Percentiles rank a stretch among this genome's conserved stretches.
Evolutionary conservation across 2,113 vertebrate genomes (phyloP).

Genomic region (Stegastes partitus): DNA sequence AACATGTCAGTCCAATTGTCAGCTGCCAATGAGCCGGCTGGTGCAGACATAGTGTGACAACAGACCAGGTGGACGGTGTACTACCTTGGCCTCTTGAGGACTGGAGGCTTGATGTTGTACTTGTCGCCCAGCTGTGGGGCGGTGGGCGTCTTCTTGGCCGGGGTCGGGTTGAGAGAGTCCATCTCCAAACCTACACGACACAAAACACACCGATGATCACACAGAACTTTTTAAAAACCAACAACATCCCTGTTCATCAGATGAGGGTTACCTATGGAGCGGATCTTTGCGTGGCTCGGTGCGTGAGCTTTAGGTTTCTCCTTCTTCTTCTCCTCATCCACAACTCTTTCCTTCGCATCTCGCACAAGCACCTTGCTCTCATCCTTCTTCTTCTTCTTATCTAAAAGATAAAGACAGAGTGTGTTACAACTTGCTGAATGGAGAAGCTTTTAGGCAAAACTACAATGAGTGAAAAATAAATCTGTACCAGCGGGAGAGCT

Average conservation of each 20-base stretch:
- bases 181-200: slow-evolving; percentile 89
- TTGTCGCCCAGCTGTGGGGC: slow-evolving; percentile 89
- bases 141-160: slow-evolving; percentile 85
- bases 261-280: slow-evolving; percentile 89
- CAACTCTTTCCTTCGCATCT: slow-evolving; percentile 79
- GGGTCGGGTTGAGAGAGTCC: slow-evolving; percentile 87
- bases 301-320: slow-evolving; percentile 94
- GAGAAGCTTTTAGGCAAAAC: too few relatives aligned
- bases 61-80: too few relatives aligned
- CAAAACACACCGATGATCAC: neutral
- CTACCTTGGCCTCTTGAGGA: slow-evolving; percentile 92
- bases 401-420: slow-evolving; percentile 58
- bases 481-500: slow-evolving; percentile 80
- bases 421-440: neutral
- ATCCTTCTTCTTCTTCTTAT: slow-evolving; percentile 92
- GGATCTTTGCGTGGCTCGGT: slow-evolving; percentile 94
- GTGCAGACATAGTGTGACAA: neutral
- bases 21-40: neutral
- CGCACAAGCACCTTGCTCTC: slow-evolving; percentile 84
- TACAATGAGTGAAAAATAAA: too few relatives aligned
- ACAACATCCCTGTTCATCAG: neutral
- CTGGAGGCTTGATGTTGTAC: slow-evolving; percentile 93
- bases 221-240: neutral
- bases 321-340: slow-evolving; percentile 91
- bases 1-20: neutral